These are phyloP conservation scores for Ruditapes philippinarum DNA, from an alignment of 1,140 invertebrate species.

Conservation along the genomic window DNA sequence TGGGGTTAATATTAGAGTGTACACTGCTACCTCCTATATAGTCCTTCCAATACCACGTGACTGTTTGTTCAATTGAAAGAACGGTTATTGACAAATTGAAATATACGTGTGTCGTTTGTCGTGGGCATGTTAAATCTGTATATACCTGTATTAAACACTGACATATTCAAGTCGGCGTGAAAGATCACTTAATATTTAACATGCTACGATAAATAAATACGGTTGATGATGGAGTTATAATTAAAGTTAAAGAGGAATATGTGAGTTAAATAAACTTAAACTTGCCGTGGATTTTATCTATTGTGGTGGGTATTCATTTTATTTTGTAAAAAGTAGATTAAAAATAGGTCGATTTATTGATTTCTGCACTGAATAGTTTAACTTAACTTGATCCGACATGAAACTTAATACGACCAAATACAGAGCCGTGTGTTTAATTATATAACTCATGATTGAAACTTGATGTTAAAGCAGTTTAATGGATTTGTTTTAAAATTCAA, in stretches of 20 bases:
- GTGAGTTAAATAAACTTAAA: constrained; percentile 8
- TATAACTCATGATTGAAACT: neutral
- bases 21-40: neutral
- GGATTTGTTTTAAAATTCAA: neutral
- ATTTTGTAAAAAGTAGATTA: neutral
- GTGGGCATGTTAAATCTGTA: constrained; percentile 39
- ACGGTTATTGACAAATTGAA: constrained; percentile 58
- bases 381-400: constrained; percentile 36
- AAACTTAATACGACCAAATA: constrained; percentile 1
- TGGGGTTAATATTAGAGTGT: constrained; percentile 39
- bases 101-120: constrained; percentile 53
- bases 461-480: neutral
- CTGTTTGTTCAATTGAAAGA: constrained; percentile 41
- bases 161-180: neutral
- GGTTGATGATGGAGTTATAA: neutral
- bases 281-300: neutral
- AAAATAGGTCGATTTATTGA: constrained; percentile 34
- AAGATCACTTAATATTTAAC: neutral
- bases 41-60: constrained; percentile 34
- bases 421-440: neutral
- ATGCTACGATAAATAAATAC: neutral
- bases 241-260: neutral
- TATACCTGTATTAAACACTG: constrained; percentile 5
- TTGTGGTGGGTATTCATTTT: constrained; percentile 30
- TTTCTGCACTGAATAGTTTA: constrained; percentile 22